Evolutionary conservation across 2,113 vertebrate genomes (phyloP), one percentile per base, ranked within the genome.

Genomic region (Theristicus caerulescens): DNA sequence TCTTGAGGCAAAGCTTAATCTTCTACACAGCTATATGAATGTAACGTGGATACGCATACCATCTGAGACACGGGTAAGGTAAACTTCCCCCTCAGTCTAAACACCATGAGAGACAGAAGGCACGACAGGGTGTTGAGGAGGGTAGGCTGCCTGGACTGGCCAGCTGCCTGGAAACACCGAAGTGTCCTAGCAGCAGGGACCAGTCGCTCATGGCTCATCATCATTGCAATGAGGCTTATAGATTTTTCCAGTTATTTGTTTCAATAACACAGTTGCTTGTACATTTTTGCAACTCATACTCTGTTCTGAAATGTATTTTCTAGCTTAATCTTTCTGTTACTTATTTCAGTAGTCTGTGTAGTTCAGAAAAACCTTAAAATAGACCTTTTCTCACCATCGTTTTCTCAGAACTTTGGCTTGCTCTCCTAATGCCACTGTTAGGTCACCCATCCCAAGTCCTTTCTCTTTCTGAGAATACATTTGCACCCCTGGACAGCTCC

Each of bases 1-100:
- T 71, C 98, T 99, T 95, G 99, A 99, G 98, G 99, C 99, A 97
- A 99, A 99, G 98, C 98, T 99, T 96, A 99, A 99, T 96, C 98
- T 99, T 92, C 98, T 99, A 91, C 99, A 99, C 98, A 99, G 98
- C 99, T 99, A 99, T 98, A 99, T 99, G 99, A 99, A 99, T 98
- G 99, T 99, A 98, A 99, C 99, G 3, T 99, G 99, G 99, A 99
- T 99, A 95, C 99, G 99, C 95, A 99, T 99, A 96, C 99, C 99
- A 58, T 99, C 99, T 4, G 99, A 99, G 98, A 99, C 99, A 96
- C 98, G 99, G 99, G 99, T 99, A 98, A 98, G 99, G 99, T 99
- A 96, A 98, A 86, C 57, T 40, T 55, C 32, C 22, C 12, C 34
- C 16, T 44, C 2, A 3, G 20, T 31, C 17, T 74, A 9, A n/a